Evolutionary conservation across 2,797 vertebrate genomes (phyloP).

Genomic region (Okamejei kenojei): DNA sequence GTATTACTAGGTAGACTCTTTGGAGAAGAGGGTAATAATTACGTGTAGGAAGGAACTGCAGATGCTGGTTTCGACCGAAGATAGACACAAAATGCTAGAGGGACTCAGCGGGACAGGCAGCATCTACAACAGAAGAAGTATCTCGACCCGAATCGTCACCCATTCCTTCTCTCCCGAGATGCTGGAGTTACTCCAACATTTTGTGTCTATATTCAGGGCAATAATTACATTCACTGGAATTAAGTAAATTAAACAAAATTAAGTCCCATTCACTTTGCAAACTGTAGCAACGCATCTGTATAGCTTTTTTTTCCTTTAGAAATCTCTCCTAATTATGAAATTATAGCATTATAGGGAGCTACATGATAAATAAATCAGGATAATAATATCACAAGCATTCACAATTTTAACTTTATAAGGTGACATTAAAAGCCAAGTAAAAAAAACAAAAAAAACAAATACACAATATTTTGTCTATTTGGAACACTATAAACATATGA

Average conservation of each 20-base stretch:
- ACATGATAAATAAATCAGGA: not conserved
- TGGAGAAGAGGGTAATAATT: too few relatives aligned
- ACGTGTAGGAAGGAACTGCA: too few relatives aligned
- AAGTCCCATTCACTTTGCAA: constrained; percentile 4
- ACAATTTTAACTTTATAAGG: not conserved
- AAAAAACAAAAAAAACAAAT: not conserved
- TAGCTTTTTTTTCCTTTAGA: not conserved
- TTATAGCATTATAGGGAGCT: not conserved
- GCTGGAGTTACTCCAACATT: too few relatives aligned
- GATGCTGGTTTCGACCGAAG: too few relatives aligned
- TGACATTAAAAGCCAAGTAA: not conserved
- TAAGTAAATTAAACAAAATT: not conserved
- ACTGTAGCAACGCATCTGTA: not conserved
- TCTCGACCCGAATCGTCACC: too few relatives aligned
- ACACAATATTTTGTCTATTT: not conserved
- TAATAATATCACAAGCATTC: not conserved
- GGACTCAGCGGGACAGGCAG: too few relatives aligned
- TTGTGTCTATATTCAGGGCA: too few relatives aligned
- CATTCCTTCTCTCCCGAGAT: too few relatives aligned
- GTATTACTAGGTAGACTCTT: not conserved
- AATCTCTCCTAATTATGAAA: not conserved
- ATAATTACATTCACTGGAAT: too few relatives aligned
- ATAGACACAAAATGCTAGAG: too few relatives aligned
- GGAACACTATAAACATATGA: not conserved
- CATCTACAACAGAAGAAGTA: too few relatives aligned